Base-by-base conservation (phyloP, 2,113 vertebrate species). In the Dipodomys ordii region DNA sequence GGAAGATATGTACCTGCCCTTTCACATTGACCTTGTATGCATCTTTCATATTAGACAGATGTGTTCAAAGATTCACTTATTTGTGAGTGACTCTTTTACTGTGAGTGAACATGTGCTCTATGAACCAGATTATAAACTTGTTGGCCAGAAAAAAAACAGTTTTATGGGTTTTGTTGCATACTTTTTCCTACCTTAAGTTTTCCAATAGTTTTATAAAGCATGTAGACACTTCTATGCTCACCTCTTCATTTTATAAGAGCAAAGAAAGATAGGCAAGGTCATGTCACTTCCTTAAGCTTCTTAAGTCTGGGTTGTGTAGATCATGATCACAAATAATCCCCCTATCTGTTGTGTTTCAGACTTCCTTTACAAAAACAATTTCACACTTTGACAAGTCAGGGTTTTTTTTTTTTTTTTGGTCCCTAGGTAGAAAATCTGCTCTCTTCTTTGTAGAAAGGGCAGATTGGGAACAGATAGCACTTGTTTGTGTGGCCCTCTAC, bases 321-420 rank as follows among this genome's bases (percentile, higher is more conserved):
- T 39, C 64, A 64, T 35, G 72, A 74, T 39, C 64, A 84, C n/a
- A 91, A 79, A 80, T 73, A 93, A 88, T 93, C 68, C 27, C 91
- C 87, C 19, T 72, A 22, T 78, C 72, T 93, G 39, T 67, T 76
- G 27, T n/a, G 30, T n/a, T 87, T 87, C 65, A 90, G 64, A 71
- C 12, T 95, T 93, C 68, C 25, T 92, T 96, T 90, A 85, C 65
- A 94, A 62, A 79, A 68, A 89, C 1, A 19, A 1, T 83, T 78
- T 92, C 62, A 94, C 39, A 84, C 19, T 32, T 46, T 76, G 67
- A 53, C 64, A 72, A 68, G 49, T 80, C 79, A 87, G 86, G 19
- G 12, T 57, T 57, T 74, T 19, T 81, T 74, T 39, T 35, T 35
- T 39, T 39, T 39, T 39, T 39, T 39, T 39, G 39, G 39, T 39